A percentile compares a stretch with the other conserved stretches of the same genome.
Conservation (phyloP, 2,113 vertebrate genomes). For the Labrus mixtus region DNA sequence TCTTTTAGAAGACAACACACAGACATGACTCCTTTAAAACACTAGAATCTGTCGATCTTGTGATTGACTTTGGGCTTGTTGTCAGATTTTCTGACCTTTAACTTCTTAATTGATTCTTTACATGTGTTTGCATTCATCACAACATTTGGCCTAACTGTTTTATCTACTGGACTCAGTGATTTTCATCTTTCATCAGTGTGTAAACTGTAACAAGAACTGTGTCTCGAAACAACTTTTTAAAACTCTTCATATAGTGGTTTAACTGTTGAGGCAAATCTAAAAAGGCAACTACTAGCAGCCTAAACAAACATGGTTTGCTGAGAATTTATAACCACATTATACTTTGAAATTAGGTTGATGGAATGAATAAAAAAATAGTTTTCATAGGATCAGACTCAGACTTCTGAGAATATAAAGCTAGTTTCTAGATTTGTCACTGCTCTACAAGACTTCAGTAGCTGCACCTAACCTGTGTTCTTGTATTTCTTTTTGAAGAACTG, state of each 20-base stretch:
- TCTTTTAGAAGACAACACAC: slow-evolving; percentile 8
- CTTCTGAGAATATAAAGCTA: too few species aligned
- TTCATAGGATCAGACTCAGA: neutral
- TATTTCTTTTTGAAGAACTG: too few species aligned
- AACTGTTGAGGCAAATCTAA: too few species aligned
- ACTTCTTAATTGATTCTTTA: slow-evolving; percentile 5
- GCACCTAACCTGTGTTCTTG: too few species aligned
- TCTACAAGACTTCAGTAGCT: too few species aligned
- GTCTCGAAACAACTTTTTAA: too few species aligned
- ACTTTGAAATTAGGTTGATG: neutral
- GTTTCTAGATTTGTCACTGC: too few species aligned
- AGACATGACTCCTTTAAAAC: slow-evolving; percentile 9
- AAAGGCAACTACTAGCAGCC: too few species aligned
- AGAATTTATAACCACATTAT: neutral
- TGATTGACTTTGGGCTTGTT: neutral
- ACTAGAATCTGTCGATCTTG: neutral
- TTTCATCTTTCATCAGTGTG: neutral
- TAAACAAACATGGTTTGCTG: too few species aligned
- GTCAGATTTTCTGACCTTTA: neutral
- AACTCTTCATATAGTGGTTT: too few species aligned
- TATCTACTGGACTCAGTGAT: neutral
- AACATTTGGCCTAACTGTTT: neutral
- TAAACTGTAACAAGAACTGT: too few species aligned
- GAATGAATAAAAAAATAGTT: neutral
- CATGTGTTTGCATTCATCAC: slow-evolving; percentile 1